These are phyloP conservation scores for Phocides pigmalion DNA, from an alignment of 1,140 invertebrate species.

Conservation along the genomic window DNA sequence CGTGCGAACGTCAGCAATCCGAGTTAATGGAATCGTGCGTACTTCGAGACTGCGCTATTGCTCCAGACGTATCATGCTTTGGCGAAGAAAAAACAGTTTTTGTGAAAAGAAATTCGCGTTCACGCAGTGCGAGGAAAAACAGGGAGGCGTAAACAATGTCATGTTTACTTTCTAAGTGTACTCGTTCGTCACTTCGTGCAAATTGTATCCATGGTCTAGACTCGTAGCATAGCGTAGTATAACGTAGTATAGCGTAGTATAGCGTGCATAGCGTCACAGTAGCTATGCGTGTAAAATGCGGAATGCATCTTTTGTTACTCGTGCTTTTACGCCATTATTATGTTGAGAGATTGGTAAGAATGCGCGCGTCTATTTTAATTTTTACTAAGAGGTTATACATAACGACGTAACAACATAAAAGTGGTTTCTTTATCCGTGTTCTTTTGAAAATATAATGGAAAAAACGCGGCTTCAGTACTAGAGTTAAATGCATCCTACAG, in stretches of 20 bases:
- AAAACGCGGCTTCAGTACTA: too few species aligned
- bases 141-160: constrained; percentile 21
- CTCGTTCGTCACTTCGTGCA: constrained; percentile 19
- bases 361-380: not conserved
- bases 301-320: constrained; percentile 24
- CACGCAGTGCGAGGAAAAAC: not conserved
- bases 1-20: constrained; percentile 45
- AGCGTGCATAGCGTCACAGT: constrained; percentile 1
- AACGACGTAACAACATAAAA: not conserved
- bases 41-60: constrained; percentile 20
- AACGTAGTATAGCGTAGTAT: constrained; percentile 2
- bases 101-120: constrained; percentile 22
- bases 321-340: constrained; percentile 6
- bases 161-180: constrained; percentile 25
- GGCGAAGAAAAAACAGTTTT: constrained; percentile 13
- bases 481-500: too few species aligned
- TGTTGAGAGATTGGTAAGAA: constrained; percentile 19
- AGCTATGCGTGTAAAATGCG: not conserved
- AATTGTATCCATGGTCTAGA: constrained; percentile 23
- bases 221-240: not conserved
- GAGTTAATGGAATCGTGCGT: constrained; percentile 48
- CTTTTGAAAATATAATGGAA: too few species aligned
- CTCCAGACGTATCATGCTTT: constrained; percentile 14
- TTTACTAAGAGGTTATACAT: not conserved
- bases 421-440: too few species aligned